Evolutionary conservation across 37 sponge, comb jelly and placozoan genomes (phyloP), one percentile per base, ranked within the genome.

Genomic region (Lycopodina hypogea): DNA sequence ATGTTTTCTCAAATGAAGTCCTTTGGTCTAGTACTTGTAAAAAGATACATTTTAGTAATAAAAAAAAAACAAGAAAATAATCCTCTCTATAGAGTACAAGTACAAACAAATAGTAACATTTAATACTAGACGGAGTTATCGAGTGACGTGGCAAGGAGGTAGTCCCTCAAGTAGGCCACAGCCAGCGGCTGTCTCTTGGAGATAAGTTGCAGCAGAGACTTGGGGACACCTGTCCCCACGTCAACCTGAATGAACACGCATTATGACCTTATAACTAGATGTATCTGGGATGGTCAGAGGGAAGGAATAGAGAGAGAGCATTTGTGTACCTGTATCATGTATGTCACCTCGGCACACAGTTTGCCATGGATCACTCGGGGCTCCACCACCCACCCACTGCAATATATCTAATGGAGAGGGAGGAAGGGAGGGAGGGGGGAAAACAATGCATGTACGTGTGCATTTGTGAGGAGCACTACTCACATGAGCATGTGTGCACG

Each of bases 351-450:
- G 8, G 91, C 73, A 17, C 29, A 30, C 1, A 82, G 32, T 57
- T 67, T 60, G 0, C 72, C 83, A 34, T 80, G 30, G 11, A 39
- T 15, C 0, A 30, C 18, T 15, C 39, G 26, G 11, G 93, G 86
- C 68, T 92, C 93, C 18, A 92, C 68, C 33, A 84, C 77, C 93
- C 93, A 92, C 4, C 93, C 93, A 89, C 93, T 92, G 56, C 65
- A 74, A 30, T 76, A 30, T 0, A 92, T 52, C 93, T 92, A 38
- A 32, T 51, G 40, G 40, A 76, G n/a, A n/a, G n/a, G n/a, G n/a
- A n/a, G n/a, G n/a, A n/a, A n/a, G n/a, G n/a, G n/a, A n/a, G 61
- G 4, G 61, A 28, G 17, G 17, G 61, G 28, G 3, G 17, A 60
- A 60, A 12, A 17, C 29, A 7, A 12, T 60, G 17, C 48, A 45